Base-by-base conservation (phyloP, 2,888 invertebrate species). In the Xanthorhoe spadicearia region DNA sequence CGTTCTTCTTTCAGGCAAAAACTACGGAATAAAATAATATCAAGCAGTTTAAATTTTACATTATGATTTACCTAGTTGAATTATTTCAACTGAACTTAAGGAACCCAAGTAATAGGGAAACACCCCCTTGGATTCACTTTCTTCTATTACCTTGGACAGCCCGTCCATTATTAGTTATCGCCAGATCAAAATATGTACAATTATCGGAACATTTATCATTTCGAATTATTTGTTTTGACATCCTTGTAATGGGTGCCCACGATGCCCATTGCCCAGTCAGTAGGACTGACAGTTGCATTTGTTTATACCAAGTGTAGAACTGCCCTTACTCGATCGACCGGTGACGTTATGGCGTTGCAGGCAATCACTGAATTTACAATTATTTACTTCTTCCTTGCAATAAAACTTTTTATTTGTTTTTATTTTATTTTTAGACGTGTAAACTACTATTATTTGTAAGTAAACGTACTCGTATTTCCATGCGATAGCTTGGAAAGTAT, bases 121-220 rank as follows among this genome's bases (percentile, higher is more conserved):
- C 58, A 51, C 48, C 15, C 53, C 55, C 54, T 61, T 59, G 32
- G 10, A 66, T 65, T 28, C 43, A 32, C 9, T 52, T 57, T 67
- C 51, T 35, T 64, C 58, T 60, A 55, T 60, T 67, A 71, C 68
- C 69, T 67, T 38, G 62, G 56, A 62, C 67, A 59, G 69, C 38
- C 43, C 51, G 59, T 68, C 73, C 69, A 76, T 76, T 74, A 74
- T 62, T 10, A 56, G 64, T 64, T 74, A 72, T 76, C 73, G 64
- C 15, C 50, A 23, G 82, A 89, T 88, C 87, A 82, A 81, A 85
- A 83, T 79, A 78, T 79, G 83, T 82, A 83, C 87, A 84, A 90
- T 89, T 90, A 91, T 85, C 83, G 82, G 77, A 71, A 83, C 89
- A 91, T 92, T 83, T 80, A 90, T 91, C 90, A 90, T 88, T 74